phyloP scores from a whole-genome alignment of 2,113 vertebrate species.

The Lasiurus borealis region DNA sequence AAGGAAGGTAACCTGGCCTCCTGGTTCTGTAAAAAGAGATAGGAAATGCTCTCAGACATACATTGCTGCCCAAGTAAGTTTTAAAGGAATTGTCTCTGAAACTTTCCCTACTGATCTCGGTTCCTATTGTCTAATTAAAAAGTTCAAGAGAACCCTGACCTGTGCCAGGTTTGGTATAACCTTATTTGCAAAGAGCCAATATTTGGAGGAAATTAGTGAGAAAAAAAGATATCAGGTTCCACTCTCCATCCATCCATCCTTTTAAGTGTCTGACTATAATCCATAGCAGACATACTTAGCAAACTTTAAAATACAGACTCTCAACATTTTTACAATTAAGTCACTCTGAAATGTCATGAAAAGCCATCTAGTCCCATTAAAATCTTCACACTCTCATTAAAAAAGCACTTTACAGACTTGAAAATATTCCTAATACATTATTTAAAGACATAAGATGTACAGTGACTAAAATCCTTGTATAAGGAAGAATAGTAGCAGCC shows the following conservation, averaged over 20 bases:
- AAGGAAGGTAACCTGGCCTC: neutral
- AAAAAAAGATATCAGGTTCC: conserved; percentile 76
- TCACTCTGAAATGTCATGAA: conserved; percentile 93
- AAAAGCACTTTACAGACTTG: conserved; percentile 92
- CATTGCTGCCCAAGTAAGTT: neutral
- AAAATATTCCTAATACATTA: conserved; percentile 94
- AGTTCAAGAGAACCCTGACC: conserved; percentile 6
- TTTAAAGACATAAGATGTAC: conserved; percentile 92
- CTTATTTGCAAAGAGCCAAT: conserved; percentile 63
- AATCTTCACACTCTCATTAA: conserved; percentile 93
- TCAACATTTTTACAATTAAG: conserved; percentile 93
- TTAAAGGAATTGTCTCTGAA: conserved; percentile 52
- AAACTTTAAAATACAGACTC: conserved; percentile 91
- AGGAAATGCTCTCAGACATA: neutral
- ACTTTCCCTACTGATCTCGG: neutral
- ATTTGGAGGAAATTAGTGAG: conserved; percentile 51
- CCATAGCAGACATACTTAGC: conserved; percentile 88
- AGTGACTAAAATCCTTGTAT: conserved; percentile 89
- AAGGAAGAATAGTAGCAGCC: conserved; percentile 86
- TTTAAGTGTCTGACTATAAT: conserved; percentile 86
- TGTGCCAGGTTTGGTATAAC: conserved; percentile 12
- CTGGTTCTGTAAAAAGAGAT: neutral
- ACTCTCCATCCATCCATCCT: conserved; percentile 84
- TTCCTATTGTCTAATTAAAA: conserved; percentile 57
- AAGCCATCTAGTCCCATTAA: conserved; percentile 94